Base-by-base conservation (phyloP, 2,888 invertebrate species). In the Cyaniris semiargus region DNA sequence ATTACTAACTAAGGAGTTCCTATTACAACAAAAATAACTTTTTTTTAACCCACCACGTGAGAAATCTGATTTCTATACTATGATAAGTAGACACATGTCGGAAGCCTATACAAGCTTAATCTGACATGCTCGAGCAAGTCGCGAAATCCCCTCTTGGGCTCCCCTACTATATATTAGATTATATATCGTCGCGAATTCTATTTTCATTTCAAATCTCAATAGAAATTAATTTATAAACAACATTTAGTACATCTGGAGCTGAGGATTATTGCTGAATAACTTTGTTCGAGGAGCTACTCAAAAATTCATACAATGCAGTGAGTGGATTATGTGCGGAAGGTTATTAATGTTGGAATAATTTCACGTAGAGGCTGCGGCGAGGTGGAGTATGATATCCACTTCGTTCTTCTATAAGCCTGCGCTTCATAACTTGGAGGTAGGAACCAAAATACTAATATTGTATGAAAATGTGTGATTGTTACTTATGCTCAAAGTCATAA, bases 251-350 rank as follows among this genome's bases (percentile, higher is more conserved):
- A 60, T 74, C 74, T 74, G 27, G 8, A 74, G 74, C 18, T 53
- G 74, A 74, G 53, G 31, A 53, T 53, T 74, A 74, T 53, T 7
- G 53, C 27, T 74, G 48, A 48, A 74, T 53, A 74, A 74, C 15
- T 74, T 53, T 74, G 48, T 48, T 27, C 23, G 53, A 74, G 72
- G 44, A 72, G 48, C 74, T 18, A 18, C 74, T 74, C 74, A 53
- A 53, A 53, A 74, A 74, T 74, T 74, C 48, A 74, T 74, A 48
- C 74, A 53, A 44, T 53, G 53, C 74, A 74, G 48, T 74, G 74
- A 74, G 71, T 71, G 71, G 71, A 74, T 74, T 74, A 74, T 74
- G 27, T 74, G 53, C 21, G 38, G 48, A 18, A 74, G 74, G 53
- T 74, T 74, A 74, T 74, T 74, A 74, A 53, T 74, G 27, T 48